Evolutionary conservation across 1,140 invertebrate species (phyloP).

Genomic region (Drosophila nasuta): DNA sequence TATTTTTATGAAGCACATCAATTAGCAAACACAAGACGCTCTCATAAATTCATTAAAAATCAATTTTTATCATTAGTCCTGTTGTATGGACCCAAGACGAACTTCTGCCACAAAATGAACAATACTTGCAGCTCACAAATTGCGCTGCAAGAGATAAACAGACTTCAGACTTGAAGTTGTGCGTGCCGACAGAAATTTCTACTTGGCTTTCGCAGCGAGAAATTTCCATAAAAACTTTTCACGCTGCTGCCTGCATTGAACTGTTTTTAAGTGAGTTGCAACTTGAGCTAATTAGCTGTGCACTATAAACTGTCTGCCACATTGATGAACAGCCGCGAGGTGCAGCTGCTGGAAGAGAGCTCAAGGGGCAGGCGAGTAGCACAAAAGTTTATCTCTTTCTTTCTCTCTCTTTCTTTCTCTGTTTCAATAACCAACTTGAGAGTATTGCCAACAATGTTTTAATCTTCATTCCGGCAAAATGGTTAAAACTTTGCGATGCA

Average conservation of each 20-base stretch:
- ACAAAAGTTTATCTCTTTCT: not conserved
- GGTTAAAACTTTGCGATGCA: not conserved
- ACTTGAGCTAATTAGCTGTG: conserved; percentile 42
- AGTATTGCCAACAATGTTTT: conserved; percentile 1
- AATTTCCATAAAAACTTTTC: conserved; percentile 15
- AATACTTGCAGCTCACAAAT: not conserved
- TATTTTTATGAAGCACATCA: conserved; percentile 28
- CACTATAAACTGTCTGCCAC: conserved; percentile 25
- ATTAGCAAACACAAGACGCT: conserved; percentile 37
- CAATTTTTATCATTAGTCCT: conserved; percentile 51
- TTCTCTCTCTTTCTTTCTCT: not conserved
- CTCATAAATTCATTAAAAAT: conserved; percentile 66
- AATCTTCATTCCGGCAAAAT: not conserved
- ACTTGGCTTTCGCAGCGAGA: not conserved
- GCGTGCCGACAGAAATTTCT: conserved; percentile 11
- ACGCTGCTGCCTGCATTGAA: not conserved
- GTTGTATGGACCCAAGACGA: not conserved
- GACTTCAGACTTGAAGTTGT: conserved; percentile 35
- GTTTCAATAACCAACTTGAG: not conserved
- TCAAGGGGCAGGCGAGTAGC: not conserved
- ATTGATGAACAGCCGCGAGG: conserved; percentile 12
- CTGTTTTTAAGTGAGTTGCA: conserved; percentile 13
- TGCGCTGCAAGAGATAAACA: conserved; percentile 14
- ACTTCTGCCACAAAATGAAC: not conserved
- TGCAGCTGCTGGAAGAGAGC: not conserved